These are phyloP conservation scores for Cecropterus lyciades DNA, from an alignment of 1,140 invertebrate species.

Conservation along the genomic window DNA sequence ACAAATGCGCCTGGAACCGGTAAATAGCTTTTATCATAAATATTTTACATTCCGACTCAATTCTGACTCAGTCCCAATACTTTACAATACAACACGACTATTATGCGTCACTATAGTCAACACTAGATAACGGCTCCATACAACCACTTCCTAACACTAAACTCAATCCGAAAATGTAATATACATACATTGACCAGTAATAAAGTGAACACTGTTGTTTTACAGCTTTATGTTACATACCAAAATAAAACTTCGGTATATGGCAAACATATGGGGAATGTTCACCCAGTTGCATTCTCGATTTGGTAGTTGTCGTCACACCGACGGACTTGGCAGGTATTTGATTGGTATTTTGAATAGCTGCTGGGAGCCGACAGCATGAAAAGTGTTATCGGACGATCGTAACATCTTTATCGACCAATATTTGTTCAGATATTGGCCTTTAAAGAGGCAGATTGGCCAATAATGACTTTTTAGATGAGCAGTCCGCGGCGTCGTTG, in stretches of 20 bases:
- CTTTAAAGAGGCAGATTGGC: slow-evolving; percentile 44
- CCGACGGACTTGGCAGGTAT: slow-evolving; percentile 82
- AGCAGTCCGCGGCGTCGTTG: slow-evolving; percentile 59
- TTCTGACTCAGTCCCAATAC: slow-evolving; percentile 8
- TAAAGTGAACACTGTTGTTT: slow-evolving; percentile 82
- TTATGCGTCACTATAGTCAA: slow-evolving; percentile 12
- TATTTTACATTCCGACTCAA: slow-evolving; percentile 32
- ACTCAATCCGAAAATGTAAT: slow-evolving; percentile 46
- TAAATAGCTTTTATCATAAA: slow-evolving; percentile 56
- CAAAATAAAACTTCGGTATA: slow-evolving; percentile 79
- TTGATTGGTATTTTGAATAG: slow-evolving; percentile 82
- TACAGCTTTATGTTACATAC: slow-evolving; percentile 79
- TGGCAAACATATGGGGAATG: slow-evolving; percentile 75
- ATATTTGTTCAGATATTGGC: slow-evolving; percentile 25
- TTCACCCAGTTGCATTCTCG: slow-evolving; percentile 67
- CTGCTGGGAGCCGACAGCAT: slow-evolving; percentile 61
- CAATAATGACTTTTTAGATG: slow-evolving; percentile 49
- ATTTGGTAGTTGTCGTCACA: slow-evolving; percentile 79
- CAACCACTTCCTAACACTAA: slow-evolving; percentile 41
- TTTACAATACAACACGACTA: slow-evolving; percentile 29
- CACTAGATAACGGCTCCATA: slow-evolving; percentile 32
- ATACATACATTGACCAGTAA: slow-evolving; percentile 64
- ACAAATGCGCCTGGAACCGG: slow-evolving; percentile 73
- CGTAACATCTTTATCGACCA: slow-evolving; percentile 34
- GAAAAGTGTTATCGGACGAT: slow-evolving; percentile 53